A percentile compares a stretch with the other conserved stretches of the same genome.
Conservation (phyloP, 2,888 invertebrate species). For the Orthonevra nobilis region DNA sequence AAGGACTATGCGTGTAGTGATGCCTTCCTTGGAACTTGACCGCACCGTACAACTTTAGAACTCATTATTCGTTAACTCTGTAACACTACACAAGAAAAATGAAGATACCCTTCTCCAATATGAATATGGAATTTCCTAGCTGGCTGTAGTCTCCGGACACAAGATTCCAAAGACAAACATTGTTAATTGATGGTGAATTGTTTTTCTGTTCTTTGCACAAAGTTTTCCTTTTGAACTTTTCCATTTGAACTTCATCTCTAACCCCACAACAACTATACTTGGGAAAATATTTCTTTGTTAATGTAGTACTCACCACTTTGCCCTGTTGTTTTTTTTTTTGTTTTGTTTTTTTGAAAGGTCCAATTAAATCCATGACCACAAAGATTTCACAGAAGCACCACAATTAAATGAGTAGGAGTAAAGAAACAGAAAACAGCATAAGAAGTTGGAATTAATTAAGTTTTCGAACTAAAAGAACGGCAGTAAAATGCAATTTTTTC, state of each 20-base stretch:
- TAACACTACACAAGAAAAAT: no score
- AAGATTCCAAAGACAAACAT: slow-evolving; percentile 50
- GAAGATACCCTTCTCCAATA: no score
- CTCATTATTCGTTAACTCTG: no score
- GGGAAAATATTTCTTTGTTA: slow-evolving; percentile 6
- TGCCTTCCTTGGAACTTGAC: no score
- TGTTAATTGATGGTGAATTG: slow-evolving; percentile 61
- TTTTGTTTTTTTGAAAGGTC: slow-evolving; percentile 17
- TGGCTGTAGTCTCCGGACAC: background rate
- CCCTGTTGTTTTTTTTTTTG: slow-evolving; percentile 73
- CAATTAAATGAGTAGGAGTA: slow-evolving; percentile 6
- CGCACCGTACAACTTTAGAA: no score
- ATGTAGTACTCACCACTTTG: slow-evolving; percentile 79
- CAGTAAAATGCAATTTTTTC: slow-evolving; percentile 16
- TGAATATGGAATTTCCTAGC: no score
- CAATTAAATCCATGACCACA: slow-evolving; percentile 54
- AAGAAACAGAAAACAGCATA: slow-evolving; percentile 7
- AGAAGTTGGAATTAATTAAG: slow-evolving; percentile 55
- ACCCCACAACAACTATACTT: no score
- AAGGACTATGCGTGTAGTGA: no score
- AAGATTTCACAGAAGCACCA: slow-evolving; percentile 48
- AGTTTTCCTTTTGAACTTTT: slow-evolving; percentile 62
- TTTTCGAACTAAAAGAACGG: slow-evolving; percentile 45
- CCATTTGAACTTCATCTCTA: slow-evolving; percentile 1
- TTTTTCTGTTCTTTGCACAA: slow-evolving; percentile 56